Evolutionary conservation across 92 coral and sea anemone genomes (phyloP).

Genomic region (Micromussa lordhowensis): DNA sequence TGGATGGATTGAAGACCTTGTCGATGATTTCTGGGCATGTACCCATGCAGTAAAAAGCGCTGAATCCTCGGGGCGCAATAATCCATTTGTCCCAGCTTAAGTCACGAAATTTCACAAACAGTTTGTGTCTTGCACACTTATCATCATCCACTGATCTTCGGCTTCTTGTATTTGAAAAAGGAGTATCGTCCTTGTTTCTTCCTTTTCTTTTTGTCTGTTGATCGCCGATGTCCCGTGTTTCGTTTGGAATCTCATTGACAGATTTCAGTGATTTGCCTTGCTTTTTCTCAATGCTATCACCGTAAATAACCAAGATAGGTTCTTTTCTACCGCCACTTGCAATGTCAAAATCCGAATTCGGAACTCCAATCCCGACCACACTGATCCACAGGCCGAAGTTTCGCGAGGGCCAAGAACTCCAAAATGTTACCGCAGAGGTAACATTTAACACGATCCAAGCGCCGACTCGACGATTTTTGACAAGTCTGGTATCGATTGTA

Average conservation of each 20-base stretch:
- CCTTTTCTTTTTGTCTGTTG: conserved; percentile 7
- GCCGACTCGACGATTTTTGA: conserved; percentile 88
- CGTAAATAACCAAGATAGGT: conserved; percentile 86
- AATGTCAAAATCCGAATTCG: conserved; percentile 84
- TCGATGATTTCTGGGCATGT: conserved; percentile 88
- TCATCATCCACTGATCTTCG: conserved; percentile 56
- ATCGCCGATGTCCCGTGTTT: conserved; percentile 16
- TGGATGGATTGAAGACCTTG: conserved; percentile 80
- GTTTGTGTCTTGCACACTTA: conserved; percentile 77
- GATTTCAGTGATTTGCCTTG: conserved; percentile 38
- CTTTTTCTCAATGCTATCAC: conserved; percentile 62
- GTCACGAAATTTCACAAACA: conserved; percentile 86
- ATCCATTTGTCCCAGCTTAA: conserved; percentile 88
- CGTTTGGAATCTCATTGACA: conserved; percentile 33
- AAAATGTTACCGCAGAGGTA: conserved; percentile 80
- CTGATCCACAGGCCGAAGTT: conserved; percentile 85
- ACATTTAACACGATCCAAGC: conserved; percentile 92
- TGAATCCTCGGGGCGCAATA: conserved; percentile 92
- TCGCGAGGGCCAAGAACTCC: conserved; percentile 78
- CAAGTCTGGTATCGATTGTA: conserved; percentile 50
- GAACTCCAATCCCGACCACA: conserved; percentile 70
- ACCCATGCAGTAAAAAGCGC: conserved; percentile 93
- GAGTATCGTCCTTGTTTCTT: conserved; percentile 5
- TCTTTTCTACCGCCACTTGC: conserved; percentile 93
- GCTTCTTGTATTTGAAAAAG: conserved; percentile 49